Evolutionary conservation across 1,140 invertebrate species (phyloP).

Genomic region (Penaeus vannamei): DNA sequence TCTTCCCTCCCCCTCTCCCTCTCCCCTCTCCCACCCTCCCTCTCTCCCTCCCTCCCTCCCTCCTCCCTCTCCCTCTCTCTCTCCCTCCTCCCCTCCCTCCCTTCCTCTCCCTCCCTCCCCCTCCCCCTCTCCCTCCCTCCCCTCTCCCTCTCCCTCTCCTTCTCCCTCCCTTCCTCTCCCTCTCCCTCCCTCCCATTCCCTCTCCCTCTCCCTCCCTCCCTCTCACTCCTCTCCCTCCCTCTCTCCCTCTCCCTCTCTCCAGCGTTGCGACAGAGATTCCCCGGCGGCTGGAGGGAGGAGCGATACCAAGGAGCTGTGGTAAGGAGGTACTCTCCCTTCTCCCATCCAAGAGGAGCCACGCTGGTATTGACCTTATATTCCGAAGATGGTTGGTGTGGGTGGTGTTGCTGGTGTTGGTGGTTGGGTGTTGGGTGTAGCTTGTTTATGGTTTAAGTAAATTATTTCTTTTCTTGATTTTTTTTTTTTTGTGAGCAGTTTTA

Average conservation of each 20-base stretch:
- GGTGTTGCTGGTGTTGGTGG: no score
- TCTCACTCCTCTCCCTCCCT: background rate
- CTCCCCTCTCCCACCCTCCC: no score
- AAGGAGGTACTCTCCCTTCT: constrained; percentile 42
- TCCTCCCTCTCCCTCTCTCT: no score
- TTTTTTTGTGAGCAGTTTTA: no score
- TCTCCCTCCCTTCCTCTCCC: no score
- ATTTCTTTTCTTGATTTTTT: no score
- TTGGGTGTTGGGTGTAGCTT: no score
- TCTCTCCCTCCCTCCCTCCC: background rate
- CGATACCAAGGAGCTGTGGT: constrained; percentile 31
- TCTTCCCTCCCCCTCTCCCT: background rate
- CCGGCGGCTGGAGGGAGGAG: constrained; percentile 54
- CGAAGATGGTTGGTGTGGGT: constrained; percentile 3
- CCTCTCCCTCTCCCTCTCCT: background rate
- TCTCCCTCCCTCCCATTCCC: background rate
- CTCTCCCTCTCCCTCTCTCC: background rate
- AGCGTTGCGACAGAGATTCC: constrained; percentile 44
- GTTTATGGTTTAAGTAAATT: no score
- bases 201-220: background rate
- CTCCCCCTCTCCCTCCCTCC: background rate
- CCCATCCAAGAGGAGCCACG: constrained; percentile 42
- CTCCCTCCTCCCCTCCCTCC: background rate
- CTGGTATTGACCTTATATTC: constrained; percentile 20
- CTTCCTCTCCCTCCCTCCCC: background rate